These are phyloP conservation scores for Psittacula echo DNA, from an alignment of 2,797 vertebrate genomes.

Conservation along the genomic window DNA sequence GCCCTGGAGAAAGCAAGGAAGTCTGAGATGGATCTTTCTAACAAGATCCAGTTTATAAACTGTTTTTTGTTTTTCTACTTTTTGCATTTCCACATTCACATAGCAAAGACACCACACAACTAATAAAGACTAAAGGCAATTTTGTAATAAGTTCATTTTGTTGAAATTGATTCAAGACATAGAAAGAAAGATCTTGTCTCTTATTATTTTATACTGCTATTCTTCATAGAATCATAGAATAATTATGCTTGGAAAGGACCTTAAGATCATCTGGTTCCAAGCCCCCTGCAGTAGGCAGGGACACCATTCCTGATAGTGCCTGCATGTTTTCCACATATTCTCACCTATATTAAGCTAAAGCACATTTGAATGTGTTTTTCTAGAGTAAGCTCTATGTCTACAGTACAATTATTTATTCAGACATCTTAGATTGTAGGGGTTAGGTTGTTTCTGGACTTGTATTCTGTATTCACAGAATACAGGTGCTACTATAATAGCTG, in stretches of 20 bases:
- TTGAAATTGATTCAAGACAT: not conserved
- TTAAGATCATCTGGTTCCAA: not conserved
- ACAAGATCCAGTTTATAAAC: not conserved
- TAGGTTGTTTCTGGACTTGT: not conserved
- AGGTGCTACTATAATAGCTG: not conserved
- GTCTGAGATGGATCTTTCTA: not conserved
- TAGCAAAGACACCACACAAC: not conserved
- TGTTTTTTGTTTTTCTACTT: not conserved
- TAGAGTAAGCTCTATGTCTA: rapidly evolving
- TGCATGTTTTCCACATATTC: not conserved
- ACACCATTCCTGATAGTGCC: too few relatives aligned
- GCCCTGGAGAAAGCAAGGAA: not conserved
- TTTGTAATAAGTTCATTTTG: not conserved
- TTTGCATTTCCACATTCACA: not conserved
- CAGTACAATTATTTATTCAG: not conserved
- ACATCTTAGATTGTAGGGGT: not conserved
- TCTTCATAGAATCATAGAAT: not conserved
- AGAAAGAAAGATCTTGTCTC: not conserved
- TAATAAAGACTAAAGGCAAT: not conserved
- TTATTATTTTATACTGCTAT: not conserved
- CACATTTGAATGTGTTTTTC: not conserved
- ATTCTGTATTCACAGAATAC: not conserved
- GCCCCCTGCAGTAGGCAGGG: too few relatives aligned
- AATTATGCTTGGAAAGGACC: not conserved
- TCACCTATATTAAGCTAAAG: not conserved